Conservation (phyloP, 2,797 vertebrate genomes). For the Hoplostethus atlanticus region DNA sequence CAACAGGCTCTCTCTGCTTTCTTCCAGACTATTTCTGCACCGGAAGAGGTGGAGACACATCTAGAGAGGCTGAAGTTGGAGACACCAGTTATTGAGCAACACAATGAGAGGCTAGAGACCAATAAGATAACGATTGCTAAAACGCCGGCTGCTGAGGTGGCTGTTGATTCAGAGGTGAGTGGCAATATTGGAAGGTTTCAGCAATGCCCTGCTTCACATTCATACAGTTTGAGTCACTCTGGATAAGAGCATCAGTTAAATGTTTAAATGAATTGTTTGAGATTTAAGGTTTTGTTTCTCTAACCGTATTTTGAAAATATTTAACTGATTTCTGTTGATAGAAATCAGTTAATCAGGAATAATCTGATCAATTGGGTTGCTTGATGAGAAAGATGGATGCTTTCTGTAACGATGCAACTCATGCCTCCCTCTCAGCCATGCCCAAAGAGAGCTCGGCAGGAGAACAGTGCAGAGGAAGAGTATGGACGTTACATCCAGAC, state of each 20-base stretch:
- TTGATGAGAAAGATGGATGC: no score
- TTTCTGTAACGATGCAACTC: no score
- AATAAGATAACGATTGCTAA: constrained; percentile 13
- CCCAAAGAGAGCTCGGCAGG: constrained; percentile 87
- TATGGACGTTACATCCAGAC: constrained; percentile 84
- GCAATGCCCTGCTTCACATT: no score
- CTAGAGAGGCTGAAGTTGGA: constrained; percentile 85
- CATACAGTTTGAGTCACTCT: no score
- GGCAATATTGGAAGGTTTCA: not conserved
- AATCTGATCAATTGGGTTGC: no score
- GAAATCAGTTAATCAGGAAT: no score
- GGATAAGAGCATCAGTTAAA: no score
- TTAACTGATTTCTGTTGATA: no score
- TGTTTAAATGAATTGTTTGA: not conserved
- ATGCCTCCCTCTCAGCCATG: constrained; percentile 80
- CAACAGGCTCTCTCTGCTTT: not conserved
- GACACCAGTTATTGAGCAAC: constrained; percentile 68
- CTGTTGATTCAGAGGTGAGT: constrained; percentile 67
- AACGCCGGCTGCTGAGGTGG: constrained; percentile 24
- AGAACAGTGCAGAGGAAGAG: constrained; percentile 82
- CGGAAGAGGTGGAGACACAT: constrained; percentile 80
- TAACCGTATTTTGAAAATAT: no score
- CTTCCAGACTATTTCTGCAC: constrained; percentile 62
- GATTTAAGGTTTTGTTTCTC: no score
- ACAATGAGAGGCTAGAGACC: constrained; percentile 62